Percentiles rank a stretch among this genome's conserved stretches.
Evolutionary conservation across 2,113 vertebrate species (phyloP).

Genomic region (Limnothrissa miodon): DNA sequence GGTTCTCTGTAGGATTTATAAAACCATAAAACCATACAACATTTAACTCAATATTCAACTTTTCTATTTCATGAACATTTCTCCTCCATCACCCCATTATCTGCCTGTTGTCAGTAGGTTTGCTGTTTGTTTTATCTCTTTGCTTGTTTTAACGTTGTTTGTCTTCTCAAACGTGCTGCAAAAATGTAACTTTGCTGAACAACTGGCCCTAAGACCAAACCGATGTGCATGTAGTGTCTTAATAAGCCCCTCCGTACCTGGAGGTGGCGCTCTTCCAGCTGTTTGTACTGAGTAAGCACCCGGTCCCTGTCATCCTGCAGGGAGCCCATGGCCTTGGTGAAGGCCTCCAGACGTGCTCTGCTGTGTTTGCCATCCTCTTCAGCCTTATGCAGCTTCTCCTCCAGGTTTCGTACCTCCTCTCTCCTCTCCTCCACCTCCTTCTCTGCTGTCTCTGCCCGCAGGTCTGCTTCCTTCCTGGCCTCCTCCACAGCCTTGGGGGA

Average conservation of each 20-base stretch:
- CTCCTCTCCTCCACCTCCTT: constrained; percentile 71
- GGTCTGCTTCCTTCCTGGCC: constrained; percentile 74
- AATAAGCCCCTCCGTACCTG: constrained; percentile 49
- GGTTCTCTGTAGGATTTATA: too few relatives aligned
- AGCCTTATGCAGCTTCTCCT: constrained; percentile 68
- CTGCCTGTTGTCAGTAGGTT: too few relatives aligned
- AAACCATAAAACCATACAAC: too few relatives aligned
- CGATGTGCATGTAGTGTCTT: neutral
- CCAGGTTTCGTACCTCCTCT: constrained; percentile 67
- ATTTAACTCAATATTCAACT: too few relatives aligned
- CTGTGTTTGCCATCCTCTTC: constrained; percentile 77
- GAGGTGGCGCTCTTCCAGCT: constrained; percentile 88
- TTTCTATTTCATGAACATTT: too few relatives aligned
- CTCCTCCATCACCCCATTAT: too few relatives aligned
- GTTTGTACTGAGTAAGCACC: constrained; percentile 81
- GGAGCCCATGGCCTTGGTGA: constrained; percentile 91
- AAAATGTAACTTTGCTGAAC: too few relatives aligned
- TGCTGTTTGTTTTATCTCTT: too few relatives aligned
- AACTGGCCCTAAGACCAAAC: neutral
- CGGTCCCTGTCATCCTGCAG: constrained; percentile 90
- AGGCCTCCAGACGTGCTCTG: constrained; percentile 81
- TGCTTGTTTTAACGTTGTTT: too few relatives aligned
- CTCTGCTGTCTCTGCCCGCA: constrained; percentile 71
- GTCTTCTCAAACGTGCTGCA: too few relatives aligned
- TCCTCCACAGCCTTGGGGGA: constrained; percentile 77